A percentile compares a stretch with the other conserved stretches of the same genome.
Evolutionary conservation across 2,797 vertebrate genomes (phyloP).

Genomic region (Selene dorsalis): DNA sequence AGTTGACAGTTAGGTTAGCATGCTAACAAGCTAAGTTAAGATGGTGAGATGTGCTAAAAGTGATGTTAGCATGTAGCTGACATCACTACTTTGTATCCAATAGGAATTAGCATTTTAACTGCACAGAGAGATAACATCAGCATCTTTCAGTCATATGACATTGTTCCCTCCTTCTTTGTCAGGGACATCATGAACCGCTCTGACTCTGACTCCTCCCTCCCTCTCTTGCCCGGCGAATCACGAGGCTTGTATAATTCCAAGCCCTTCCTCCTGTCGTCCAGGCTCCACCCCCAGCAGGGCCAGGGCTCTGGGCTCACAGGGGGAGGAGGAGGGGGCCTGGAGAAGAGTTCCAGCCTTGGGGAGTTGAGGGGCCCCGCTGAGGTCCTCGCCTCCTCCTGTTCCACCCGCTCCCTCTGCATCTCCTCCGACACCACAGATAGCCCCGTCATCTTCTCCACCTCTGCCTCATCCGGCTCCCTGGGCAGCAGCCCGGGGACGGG

Average conservation of each 20-base stretch:
- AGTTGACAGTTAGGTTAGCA: too few species aligned
- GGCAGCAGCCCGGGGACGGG: constrained; percentile 62
- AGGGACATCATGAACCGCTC: constrained; percentile 91
- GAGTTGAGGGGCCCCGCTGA: constrained; percentile 83
- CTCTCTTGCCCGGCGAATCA: constrained; percentile 83
- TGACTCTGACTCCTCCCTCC: constrained; percentile 90
- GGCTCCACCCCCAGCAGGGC: constrained; percentile 77
- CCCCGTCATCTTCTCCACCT: constrained; percentile 74
- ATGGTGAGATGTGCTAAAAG: too few species aligned
- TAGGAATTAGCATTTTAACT: too few species aligned
- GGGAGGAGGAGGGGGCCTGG: constrained; percentile 81
- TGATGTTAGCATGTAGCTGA: too few species aligned
- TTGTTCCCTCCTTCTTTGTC: constrained; percentile 8
- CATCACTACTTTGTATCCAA: too few species aligned
- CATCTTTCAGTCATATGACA: not conserved
- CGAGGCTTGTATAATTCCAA: constrained; percentile 73
- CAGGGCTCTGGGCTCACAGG: constrained; percentile 59
- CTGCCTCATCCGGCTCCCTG: constrained; percentile 77
- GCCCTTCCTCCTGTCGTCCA: constrained; percentile 71
- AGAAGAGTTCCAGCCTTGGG: constrained; percentile 91
- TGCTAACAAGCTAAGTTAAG: too few species aligned
- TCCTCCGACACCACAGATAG: constrained; percentile 79
- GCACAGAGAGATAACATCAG: not conserved
- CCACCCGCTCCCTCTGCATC: constrained; percentile 88
- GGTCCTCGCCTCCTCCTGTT: constrained; percentile 80